These are phyloP conservation scores for Trachymyrmex septentrionalis DNA, from an alignment of 1,140 invertebrate species.

Conservation along the genomic window DNA sequence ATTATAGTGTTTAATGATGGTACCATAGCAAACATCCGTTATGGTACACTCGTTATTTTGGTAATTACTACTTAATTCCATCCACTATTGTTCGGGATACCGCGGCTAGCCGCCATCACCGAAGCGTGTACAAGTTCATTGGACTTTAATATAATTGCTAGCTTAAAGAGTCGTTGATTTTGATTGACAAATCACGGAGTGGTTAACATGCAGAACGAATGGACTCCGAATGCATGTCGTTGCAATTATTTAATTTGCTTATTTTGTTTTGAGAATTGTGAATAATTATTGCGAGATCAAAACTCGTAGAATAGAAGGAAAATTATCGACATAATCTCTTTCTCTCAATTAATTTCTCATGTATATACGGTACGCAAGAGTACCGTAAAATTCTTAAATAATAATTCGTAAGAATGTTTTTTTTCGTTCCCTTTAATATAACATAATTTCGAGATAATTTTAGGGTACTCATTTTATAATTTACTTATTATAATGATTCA, in stretches of 20 bases:
- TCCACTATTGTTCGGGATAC: constrained; percentile 67
- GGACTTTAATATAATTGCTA: constrained; percentile 70
- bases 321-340: not conserved
- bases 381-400: not conserved
- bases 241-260: constrained; percentile 43
- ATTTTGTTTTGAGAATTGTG: not conserved
- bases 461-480: not conserved
- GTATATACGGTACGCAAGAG: not conserved
- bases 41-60: constrained; percentile 77
- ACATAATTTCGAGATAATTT: not conserved
- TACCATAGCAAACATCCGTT: constrained; percentile 79
- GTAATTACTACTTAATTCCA: constrained; percentile 80
- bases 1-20: constrained; percentile 84
- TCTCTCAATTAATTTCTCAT: not conserved
- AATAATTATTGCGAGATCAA: not conserved
- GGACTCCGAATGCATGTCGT: not conserved
- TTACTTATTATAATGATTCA: not conserved
- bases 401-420: not conserved
- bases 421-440: not conserved
- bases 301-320: not conserved
- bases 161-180: constrained; percentile 49
- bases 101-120: constrained; percentile 44
- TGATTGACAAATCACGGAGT: constrained; percentile 48
- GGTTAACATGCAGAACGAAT: constrained; percentile 18
- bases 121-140: constrained; percentile 68